Conservation (phyloP, 2,113 vertebrate species). For the Hydropotes inermis region DNA sequence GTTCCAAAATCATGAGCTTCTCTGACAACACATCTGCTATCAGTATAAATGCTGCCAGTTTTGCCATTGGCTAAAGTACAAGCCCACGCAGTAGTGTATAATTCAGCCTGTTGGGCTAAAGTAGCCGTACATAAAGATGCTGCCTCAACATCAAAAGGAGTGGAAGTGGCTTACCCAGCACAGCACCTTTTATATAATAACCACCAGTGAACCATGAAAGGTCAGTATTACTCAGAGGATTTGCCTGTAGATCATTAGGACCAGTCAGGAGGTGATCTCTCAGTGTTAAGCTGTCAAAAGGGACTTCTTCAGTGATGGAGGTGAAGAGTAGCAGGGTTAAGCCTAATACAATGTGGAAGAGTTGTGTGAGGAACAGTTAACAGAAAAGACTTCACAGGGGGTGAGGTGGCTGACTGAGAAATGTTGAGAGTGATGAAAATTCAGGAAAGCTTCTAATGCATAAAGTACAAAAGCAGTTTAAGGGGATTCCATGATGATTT, state of each 20-base stretch:
- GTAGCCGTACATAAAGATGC: background rate
- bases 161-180: background rate
- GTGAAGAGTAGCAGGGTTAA: background rate
- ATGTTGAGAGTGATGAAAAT: background rate
- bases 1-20: background rate
- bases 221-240: background rate
- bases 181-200: background rate
- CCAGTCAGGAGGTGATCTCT: background rate
- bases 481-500: background rate
- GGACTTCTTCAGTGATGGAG: background rate
- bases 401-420: background rate
- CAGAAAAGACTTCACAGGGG: background rate
- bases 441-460: background rate
- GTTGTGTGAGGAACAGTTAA: background rate
- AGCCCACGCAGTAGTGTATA: background rate
- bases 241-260: background rate
- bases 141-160: background rate
- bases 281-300: background rate
- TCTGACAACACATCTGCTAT: background rate
- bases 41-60: background rate
- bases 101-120: background rate
- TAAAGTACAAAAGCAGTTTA: background rate
- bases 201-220: background rate
- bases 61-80: background rate
- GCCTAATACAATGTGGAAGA: background rate